Evolutionary conservation across 2,797 vertebrate species (phyloP), one percentile per base, ranked within the genome.

Genomic region (Tokudaia muenninki): DNA sequence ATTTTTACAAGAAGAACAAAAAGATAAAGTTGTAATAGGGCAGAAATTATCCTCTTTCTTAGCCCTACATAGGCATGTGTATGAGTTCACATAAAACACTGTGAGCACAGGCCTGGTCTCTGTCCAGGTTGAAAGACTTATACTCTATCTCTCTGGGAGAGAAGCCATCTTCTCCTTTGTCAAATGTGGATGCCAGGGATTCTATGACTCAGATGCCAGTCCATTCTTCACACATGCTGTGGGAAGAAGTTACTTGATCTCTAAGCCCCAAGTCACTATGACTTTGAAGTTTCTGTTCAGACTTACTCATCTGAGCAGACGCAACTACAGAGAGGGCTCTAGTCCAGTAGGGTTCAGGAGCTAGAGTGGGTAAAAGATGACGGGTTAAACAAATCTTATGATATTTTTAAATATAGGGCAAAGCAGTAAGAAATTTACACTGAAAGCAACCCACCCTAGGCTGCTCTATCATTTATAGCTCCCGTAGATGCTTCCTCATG

Each of bases 1-100:
- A 98, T 98, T 90, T 79, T 98, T 97, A 97, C 59, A 96, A 96
- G 88, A 79, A 96, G 96, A 97, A 95, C 88, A 92, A 83, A 98
- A 92, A 86, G 95, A 90, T 96, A 97, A 97, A 96, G 37, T 97
- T 87, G n/a, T 21, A 72, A 37, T 61, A 72, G 77, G 91, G 78
- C 79, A 93, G 83, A 98, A 97, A 97, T 97, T 1, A 97, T 97
- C 90, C 88, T 75, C 79, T 21, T 95, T 97, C 97, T 80, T 93
- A 94, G 75, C 59, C 61, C 6, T 95, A 86, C 34, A 81, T 41
- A 47, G 74, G 75, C 7, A 70, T 77, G 34, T 77, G 47, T 55
- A 82, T 90, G 47, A 84, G n/a, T 96, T 95, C 91, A 93, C 59
- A 0, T 77, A 90, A 80, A 95, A 87, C 55, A 80, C 92, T 34